These are phyloP conservation scores for Rhingia campestris DNA, from an alignment of 2,888 invertebrate genomes.

Conservation along the genomic window DNA sequence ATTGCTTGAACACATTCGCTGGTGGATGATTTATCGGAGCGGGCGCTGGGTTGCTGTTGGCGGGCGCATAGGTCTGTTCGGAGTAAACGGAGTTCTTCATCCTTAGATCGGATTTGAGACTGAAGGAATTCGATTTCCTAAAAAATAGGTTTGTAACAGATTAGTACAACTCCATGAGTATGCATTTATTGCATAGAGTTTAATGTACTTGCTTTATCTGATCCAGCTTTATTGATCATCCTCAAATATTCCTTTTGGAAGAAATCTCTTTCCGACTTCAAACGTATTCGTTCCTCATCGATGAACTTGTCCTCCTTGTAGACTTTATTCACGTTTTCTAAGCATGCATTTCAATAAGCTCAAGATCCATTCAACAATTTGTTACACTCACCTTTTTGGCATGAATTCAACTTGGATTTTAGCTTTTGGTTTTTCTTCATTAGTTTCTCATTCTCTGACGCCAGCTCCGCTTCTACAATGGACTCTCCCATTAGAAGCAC, in stretches of 20 bases:
- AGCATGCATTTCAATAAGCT: neutral
- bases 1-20: constrained; percentile 81
- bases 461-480: constrained; percentile 83
- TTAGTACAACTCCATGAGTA: neutral
- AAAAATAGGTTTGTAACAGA: constrained; percentile 9
- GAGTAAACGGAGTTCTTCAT: constrained; percentile 79
- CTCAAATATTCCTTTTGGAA: constrained; percentile 82
- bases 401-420: constrained; percentile 79
- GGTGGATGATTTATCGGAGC: constrained; percentile 67
- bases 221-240: constrained; percentile 78
- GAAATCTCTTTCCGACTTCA: constrained; percentile 81
- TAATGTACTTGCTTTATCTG: constrained; percentile 76
- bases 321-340: constrained; percentile 75
- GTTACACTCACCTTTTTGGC: constrained; percentile 76
- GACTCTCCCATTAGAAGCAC: neutral
- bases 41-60: constrained; percentile 49
- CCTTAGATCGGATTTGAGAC: constrained; percentile 80
- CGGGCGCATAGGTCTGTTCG: constrained; percentile 76
- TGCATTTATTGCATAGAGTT: neutral
- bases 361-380: neutral
- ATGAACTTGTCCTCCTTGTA: constrained; percentile 74
- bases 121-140: constrained; percentile 80
- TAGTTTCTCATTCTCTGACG: constrained; percentile 83
- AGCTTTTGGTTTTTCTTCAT: constrained; percentile 84
- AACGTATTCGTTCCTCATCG: constrained; percentile 80